Base-by-base conservation (phyloP, 2,113 vertebrate species). In the Pseudorhombus dupliciocellatus region DNA sequence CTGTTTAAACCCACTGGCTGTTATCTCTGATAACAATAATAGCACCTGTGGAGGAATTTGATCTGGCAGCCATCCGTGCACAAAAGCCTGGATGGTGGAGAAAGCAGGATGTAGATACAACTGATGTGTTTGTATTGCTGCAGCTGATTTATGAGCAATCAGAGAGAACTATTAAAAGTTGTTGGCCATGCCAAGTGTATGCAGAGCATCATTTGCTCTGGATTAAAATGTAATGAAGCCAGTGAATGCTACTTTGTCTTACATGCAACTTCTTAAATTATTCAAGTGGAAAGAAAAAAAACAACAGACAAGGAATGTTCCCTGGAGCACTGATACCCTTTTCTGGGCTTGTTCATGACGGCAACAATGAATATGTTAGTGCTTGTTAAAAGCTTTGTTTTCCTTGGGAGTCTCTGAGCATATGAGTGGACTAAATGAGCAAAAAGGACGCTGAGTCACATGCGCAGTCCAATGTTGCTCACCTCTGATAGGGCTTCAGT, bases 171-270 rank as follows among this genome's bases (percentile, higher is more conserved):
- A 69, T 80, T 86, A 81, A 81, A 87, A 56, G 70, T 75, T 48
- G 66, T 37, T 28, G 66, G 12, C 55, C 67, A 77, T 70, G 85
- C 81, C 84, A 73, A 86, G 82, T 76, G 58, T 79, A 83, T 50
- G 64, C 73, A 62, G 59, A 87, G 90, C 81, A 89, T 88, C 80
- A 77, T 83, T 91, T 89, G 86, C 87, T 89, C 71, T 54, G 53
- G 68, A 93, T 92, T 92, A 89, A 93, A 93, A 91, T 90, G 93
- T 92, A 93, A 93, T 91, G 91, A 93, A 90, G 86, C 78, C 59
- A 87, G 90, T 88, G 86, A 91, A 90, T 80, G 86, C 82, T 91
- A 90, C 89, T 90, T 91, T 92, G 92, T 92, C 85, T 91, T 90
- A 93, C 91, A 94, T 83, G 82, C 79, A 79, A 87, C 84, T 80